A percentile compares a stretch with the other conserved stretches of the same genome.
These are phyloP conservation scores for Pyrocephalus nanus DNA, from an alignment of 2,797 vertebrate species.

Conservation along the genomic window DNA sequence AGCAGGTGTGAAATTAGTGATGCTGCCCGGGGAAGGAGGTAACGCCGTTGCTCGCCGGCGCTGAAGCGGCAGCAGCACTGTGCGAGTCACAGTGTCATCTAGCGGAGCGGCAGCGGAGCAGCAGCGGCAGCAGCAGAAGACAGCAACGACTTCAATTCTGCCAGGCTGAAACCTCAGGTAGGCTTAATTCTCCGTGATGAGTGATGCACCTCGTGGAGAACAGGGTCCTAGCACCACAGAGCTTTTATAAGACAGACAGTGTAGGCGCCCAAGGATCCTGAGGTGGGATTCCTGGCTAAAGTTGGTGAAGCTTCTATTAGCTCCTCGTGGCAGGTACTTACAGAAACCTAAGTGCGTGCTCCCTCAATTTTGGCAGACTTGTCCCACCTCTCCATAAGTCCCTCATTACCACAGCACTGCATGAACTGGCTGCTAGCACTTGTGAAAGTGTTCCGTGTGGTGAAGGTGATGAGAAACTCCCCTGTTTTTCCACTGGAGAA, in stretches of 20 bases:
- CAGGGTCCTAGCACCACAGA: not conserved
- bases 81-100: not conserved
- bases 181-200: not conserved
- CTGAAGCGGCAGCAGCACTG: rapidly evolving
- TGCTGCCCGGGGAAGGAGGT: not conserved
- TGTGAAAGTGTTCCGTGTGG: rapidly evolving
- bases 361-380: not conserved
- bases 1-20: not conserved
- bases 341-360: not conserved
- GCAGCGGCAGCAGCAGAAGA: not conserved
- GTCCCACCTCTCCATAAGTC: not conserved
- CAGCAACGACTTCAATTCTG: not conserved
- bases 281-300: not conserved
- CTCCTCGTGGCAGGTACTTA: not conserved
- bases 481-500: not conserved
- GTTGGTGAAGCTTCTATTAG: not conserved
- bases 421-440: not conserved
- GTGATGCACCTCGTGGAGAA: not conserved
- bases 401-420: not conserved
- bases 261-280: not conserved
- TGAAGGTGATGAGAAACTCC: not conserved
- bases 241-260: not conserved
- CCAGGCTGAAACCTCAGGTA: not conserved
- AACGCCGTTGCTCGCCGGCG: not conserved
- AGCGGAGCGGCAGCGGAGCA: not conserved